Evolutionary conservation across 2,113 vertebrate species (phyloP).

Genomic region (Morone saxatilis): DNA sequence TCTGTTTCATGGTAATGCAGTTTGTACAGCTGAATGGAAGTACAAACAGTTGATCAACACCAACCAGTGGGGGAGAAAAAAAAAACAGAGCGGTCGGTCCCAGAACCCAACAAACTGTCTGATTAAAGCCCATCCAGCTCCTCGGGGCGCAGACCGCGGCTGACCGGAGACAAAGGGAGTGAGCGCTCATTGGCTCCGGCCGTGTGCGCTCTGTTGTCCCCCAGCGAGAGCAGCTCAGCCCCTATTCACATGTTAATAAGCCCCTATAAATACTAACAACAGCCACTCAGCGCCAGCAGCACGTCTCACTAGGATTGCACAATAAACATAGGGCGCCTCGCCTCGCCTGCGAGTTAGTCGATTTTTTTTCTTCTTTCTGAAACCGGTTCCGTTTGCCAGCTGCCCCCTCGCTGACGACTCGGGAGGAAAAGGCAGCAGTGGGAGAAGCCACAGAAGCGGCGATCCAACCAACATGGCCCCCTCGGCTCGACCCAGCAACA

Average conservation of each 20-base stretch:
- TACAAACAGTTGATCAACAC: not conserved
- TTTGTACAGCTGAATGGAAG: not conserved
- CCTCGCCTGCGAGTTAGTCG: conserved; percentile 51
- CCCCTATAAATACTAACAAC: conserved; percentile 83
- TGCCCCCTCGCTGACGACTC: conserved; percentile 51
- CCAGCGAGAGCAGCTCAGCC: conserved; percentile 72
- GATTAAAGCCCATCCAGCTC: conserved; percentile 58
- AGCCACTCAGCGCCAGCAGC: conserved; percentile 73
- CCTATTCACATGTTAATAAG: conserved; percentile 88
- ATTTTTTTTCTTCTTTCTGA: not conserved
- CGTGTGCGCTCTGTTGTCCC: conserved; percentile 78
- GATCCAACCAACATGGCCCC: conserved; percentile 84
- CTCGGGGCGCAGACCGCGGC: conserved; percentile 65
- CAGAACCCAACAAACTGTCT: conserved; percentile 60
- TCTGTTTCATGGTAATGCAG: too few relatives aligned
- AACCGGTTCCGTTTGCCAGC: conserved; percentile 72
- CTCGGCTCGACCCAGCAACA: conserved; percentile 72
- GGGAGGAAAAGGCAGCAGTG: conserved; percentile 27
- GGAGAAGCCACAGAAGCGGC: conserved; percentile 55
- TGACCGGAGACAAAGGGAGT: conserved; percentile 85
- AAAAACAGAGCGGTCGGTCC: conserved; percentile 41
- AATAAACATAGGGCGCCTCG: conserved; percentile 71
- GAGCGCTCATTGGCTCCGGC: conserved; percentile 84
- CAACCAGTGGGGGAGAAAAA: not conserved
- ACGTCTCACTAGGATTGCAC: conserved; percentile 66